Base-by-base conservation (phyloP, 1,140 invertebrate genomes). In the Tetraneura akinire region DNA sequence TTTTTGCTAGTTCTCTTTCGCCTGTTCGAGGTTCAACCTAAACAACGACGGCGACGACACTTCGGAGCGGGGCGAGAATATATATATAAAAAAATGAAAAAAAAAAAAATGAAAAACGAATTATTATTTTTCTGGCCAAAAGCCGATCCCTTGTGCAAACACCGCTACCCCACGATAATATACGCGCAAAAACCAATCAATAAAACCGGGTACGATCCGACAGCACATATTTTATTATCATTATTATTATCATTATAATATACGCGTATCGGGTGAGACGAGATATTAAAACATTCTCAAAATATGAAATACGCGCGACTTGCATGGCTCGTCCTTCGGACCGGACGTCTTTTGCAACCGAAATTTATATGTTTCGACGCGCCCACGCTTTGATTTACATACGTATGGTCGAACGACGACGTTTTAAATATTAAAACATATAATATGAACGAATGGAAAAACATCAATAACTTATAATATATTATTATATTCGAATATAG, bases 121-220 rank as follows among this genome's bases (percentile, higher is more conserved):
- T 78, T 78, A 78, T 78, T 78, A 78, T 78, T 78, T 60, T 78
- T 60, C 23, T 62, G 51, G 74, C 74, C 74, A 47, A 78, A 78
- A 78, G 51, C 55, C 74, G 53, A 60, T 78, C 74, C 55, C 74
- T 26, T n/a, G 37, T 45, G 73, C 57, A 78, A 60, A 60, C 74
- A 57, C 55, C n/a, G 32, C 57, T 55, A 16, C 51, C 37, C 55
- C 74, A 13, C 13, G 9, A 16, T 51, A 23, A 21, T n/a, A 4
- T 8, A 18, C 14, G 16, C 23, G 26, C 8, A 47, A 53, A 1
- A 21, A 78, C 55, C 37, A 78, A 78, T 78, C 74, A 60, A 78
- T 78, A 78, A 62, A 42, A 37, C 6, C 16, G 71, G n/a, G 32
- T n/a, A 16, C 23, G 5, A n/a, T 16, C 1, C 21, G 64, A 21